Evolutionary conservation across 1,140 invertebrate genomes (phyloP).

Genomic region (Elysia chlorotica): DNA sequence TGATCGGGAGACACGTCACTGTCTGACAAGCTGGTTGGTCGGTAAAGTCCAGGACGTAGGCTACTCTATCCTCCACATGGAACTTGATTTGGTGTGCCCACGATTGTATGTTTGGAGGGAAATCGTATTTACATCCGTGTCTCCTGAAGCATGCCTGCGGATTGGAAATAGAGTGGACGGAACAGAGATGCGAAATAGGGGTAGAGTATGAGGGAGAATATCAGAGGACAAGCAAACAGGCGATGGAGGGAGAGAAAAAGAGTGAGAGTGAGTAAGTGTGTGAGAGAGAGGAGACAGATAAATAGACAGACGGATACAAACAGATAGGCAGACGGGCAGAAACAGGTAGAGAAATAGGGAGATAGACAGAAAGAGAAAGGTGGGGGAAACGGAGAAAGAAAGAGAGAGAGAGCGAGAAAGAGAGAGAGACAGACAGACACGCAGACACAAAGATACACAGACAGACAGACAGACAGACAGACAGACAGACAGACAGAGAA

Average conservation of each 20-base stretch:
- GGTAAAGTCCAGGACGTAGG: no score
- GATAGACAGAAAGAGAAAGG: slow-evolving; percentile 1
- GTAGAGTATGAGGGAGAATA: background rate
- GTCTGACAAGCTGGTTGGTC: no score
- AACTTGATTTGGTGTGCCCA: no score
- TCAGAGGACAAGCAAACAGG: no score
- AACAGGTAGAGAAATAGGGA: background rate
- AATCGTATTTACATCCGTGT: no score
- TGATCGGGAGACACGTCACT: no score
- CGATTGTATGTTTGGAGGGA: no score
- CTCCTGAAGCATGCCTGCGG: no score
- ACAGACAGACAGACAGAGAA: background rate
- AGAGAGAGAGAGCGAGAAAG: background rate
- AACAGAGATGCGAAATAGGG: no score
- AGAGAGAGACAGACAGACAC: background rate
- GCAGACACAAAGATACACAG: background rate
- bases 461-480: background rate
- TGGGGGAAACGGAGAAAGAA: background rate
- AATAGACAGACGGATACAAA: background rate
- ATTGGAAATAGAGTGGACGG: no score
- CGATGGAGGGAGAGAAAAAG: no score
- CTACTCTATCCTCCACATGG: no score
- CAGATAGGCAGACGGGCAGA: background rate
- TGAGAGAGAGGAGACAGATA: background rate
- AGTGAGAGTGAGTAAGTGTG: background rate